A percentile compares a stretch with the other conserved stretches of the same genome.
Conservation (phyloP, 2,113 vertebrate genomes). For the Cygnus buccinator region DNA sequence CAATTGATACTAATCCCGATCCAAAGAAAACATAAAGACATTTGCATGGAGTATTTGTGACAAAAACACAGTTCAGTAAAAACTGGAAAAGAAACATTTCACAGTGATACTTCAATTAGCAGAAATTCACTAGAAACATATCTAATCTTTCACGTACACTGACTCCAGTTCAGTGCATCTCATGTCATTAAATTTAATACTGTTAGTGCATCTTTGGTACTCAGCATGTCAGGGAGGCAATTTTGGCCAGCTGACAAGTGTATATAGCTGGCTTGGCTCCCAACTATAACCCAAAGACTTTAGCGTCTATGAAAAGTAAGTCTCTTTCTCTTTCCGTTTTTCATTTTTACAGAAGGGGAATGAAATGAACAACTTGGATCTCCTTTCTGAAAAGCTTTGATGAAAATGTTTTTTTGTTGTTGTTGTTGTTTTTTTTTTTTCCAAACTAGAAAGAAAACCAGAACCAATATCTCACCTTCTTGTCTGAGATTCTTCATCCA, state of each 20-base stretch:
- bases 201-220: neutral
- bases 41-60: neutral
- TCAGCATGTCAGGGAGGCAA: neutral
- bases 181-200: neutral
- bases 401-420: neutral
- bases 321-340: neutral
- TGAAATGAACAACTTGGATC: neutral
- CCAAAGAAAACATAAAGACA: neutral
- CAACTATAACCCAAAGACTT: neutral
- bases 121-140: neutral
- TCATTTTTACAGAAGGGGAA: neutral
- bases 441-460: neutral
- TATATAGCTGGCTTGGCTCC: neutral
- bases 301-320: neutral
- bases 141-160: neutral
- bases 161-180: neutral
- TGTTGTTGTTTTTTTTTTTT: neutral
- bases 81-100: neutral
- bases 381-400: neutral
- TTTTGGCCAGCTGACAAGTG: neutral
- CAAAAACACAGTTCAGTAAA: neutral
- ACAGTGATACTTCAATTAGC: neutral
- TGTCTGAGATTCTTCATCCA: neutral
- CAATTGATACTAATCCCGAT: neutral
- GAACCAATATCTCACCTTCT: neutral